Evolutionary conservation across 2,113 vertebrate genomes (phyloP), one percentile per base, ranked within the genome.

Genomic region (Cryptomyrus ogoouensis): DNA sequence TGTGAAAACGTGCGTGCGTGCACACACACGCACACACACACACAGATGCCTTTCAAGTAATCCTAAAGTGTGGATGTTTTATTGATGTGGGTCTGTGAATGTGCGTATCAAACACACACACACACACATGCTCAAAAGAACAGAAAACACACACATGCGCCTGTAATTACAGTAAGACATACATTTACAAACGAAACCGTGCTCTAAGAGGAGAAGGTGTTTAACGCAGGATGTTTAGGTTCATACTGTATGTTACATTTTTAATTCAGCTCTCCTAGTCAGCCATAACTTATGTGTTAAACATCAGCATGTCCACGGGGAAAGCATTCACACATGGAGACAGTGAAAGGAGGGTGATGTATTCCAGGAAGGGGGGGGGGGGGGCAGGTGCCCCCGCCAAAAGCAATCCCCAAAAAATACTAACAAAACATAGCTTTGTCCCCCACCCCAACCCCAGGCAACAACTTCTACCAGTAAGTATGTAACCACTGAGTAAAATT

Each of bases 21-120:
- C 0, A 9, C 91, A 93, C 92, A 93, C 90, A 90, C 4, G 31
- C 42, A 49, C 62, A n/a, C 88, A 70, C 46, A 31, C 66, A 15
- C 88, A 74, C 47, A 50, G 62, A 31, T 31, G 13, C 10, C n/a
- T 70, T 27, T 70, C 62, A 70, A 70, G 27, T 31, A 70, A 31
- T 31, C 10, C 62, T 31, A 13, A 70, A 31, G 62, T 70, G n/a
- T 31, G 62, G 10, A 70, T 70, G 10, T 70, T 70, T 70, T 70
- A 70, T 31, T 13, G 3, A 27, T 70, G 27, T 31, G 62, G 9
- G 62, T 66, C 62, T 66, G 10, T 27, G 62, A 66, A 66, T 12
- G 62, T 27, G 62, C 8, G 3, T 31, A 27, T 66, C 10, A 31
- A 12, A 3, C n/a, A 31, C 62, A 70, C 50, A 53, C 15, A 19